These are phyloP conservation scores for Auanema sp. DNA, from an alignment of 2,888 invertebrate genomes.

Conservation along the genomic window DNA sequence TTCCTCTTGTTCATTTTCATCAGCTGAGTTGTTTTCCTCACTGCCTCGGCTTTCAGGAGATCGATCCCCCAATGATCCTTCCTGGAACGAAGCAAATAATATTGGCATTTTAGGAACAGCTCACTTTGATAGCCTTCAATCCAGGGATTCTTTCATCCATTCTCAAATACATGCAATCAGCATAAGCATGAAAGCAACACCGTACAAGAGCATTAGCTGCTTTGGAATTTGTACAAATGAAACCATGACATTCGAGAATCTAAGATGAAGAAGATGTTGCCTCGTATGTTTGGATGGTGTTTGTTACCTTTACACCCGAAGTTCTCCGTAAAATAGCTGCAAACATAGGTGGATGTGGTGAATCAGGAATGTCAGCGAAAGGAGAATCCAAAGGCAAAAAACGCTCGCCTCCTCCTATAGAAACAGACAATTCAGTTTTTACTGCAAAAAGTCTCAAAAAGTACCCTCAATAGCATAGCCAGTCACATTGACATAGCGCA, in stretches of 20 bases:
- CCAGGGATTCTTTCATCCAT: conserved; percentile 59
- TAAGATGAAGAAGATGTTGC: conserved; percentile 15
- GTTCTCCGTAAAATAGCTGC: conserved; percentile 93
- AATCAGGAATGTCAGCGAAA: conserved; percentile 86
- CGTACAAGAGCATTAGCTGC: conserved; percentile 86
- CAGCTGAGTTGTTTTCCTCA: conserved; percentile 35
- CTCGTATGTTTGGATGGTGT: background rate
- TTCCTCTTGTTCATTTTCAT: conserved; percentile 27
- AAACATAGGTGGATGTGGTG: conserved; percentile 91
- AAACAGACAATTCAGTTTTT: conserved; percentile 19
- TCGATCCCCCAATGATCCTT: conserved; percentile 34
- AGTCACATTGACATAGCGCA: conserved; percentile 79
- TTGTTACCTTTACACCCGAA: conserved; percentile 82
- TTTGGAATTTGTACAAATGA: conserved; percentile 92
- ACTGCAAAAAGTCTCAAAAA: background rate
- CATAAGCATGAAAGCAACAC: conserved; percentile 96
- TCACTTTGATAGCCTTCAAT: conserved; percentile 39
- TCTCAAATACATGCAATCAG: conserved; percentile 80
- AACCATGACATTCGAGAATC: conserved; percentile 91
- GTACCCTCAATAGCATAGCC: conserved; percentile 68
- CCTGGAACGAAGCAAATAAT: conserved; percentile 4
- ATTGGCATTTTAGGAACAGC: too few species aligned
- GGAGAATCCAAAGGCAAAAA: conserved; percentile 94
- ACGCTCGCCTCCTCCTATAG: conserved; percentile 67
- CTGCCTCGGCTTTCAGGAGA: conserved; percentile 34